Evolutionary conservation across 2,113 vertebrate species (phyloP).

Genomic region (Onychorhynchus coronatus): DNA sequence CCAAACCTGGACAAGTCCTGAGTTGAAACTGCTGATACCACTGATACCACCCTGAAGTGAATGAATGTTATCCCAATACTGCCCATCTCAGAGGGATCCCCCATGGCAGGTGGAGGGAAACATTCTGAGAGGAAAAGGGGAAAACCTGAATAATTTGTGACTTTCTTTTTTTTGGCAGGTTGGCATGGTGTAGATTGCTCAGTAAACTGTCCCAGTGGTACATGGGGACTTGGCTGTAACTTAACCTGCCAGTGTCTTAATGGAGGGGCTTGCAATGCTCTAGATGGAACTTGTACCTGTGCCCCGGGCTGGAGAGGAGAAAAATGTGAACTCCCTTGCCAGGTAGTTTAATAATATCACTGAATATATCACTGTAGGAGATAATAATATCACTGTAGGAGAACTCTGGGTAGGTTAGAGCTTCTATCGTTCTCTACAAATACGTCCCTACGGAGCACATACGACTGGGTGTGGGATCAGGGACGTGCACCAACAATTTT

Average conservation of each 20-base stretch:
- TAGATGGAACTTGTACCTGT: constrained; percentile 90
- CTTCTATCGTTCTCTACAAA: not conserved
- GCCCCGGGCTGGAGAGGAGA: constrained; percentile 89
- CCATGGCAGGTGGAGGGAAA: not conserved
- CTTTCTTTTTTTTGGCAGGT: constrained; percentile 72
- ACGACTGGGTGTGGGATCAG: rapidly evolving
- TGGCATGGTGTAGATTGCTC: constrained; percentile 97
- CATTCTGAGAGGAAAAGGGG: not conserved
- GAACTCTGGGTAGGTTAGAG: not conserved
- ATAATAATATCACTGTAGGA: not conserved
- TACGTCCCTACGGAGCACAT: not conserved
- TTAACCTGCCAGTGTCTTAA: constrained; percentile 87
- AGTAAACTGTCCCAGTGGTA: constrained; percentile 91
- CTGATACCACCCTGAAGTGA: not conserved
- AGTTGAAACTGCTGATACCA: not conserved
- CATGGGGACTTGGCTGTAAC: constrained; percentile 92
- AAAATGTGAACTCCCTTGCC: constrained; percentile 86
- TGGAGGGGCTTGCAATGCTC: constrained; percentile 85
- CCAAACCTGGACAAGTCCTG: not conserved
- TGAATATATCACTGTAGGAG: no score
- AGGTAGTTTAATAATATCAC: constrained; percentile 72
- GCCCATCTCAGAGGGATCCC: not conserved
- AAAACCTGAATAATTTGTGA: not conserved
- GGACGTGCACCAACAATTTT: not conserved
- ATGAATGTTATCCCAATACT: not conserved